Percentiles rank a stretch among this genome's conserved stretches.
Conservation (phyloP, 2,888 invertebrate species). For the Drosophila sordidula region DNA sequence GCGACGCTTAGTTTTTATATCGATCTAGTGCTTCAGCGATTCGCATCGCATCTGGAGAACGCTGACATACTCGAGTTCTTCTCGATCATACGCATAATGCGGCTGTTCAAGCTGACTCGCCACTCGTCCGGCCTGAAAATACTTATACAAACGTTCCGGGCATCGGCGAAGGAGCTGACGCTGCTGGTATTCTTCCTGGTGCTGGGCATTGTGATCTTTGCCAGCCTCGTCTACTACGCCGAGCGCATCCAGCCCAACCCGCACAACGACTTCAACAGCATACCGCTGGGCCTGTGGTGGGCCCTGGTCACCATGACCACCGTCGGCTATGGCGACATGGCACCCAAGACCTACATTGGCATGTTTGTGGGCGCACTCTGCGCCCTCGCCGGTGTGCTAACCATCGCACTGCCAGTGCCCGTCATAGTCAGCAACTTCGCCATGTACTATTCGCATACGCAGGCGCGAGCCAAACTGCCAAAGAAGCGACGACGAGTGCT, state of each 20-base stretch:
- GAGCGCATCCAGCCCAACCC: slow-evolving; percentile 98
- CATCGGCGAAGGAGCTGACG: slow-evolving; percentile 98
- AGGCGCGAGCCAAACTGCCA: slow-evolving; percentile 99
- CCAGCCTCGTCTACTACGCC: slow-evolving; percentile 98
- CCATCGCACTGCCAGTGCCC: slow-evolving; percentile 99
- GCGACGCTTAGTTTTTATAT: slow-evolving; percentile 99
- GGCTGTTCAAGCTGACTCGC: slow-evolving; percentile 97
- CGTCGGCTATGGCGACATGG: slow-evolving; percentile 99
- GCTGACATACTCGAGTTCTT: slow-evolving; percentile 99
- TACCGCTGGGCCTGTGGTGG: slow-evolving; percentile 99
- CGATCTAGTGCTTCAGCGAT: slow-evolving; percentile 94
- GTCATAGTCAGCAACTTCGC: slow-evolving; percentile 99
- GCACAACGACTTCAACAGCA: slow-evolving; percentile 98
- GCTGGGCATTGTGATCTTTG: slow-evolving; percentile 98
- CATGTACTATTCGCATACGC: slow-evolving; percentile 97
- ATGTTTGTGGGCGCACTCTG: slow-evolving; percentile 99
- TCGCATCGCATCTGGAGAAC: slow-evolving; percentile 96
- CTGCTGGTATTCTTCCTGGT: slow-evolving; percentile 98
- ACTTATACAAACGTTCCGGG: slow-evolving; percentile 98
- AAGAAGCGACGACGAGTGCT: slow-evolving; percentile 98
- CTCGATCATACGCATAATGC: slow-evolving; percentile 98
- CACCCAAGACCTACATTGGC: slow-evolving; percentile 98
- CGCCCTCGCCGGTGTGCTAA: slow-evolving; percentile 98
- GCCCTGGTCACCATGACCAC: slow-evolving; percentile 99
- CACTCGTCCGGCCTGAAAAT: slow-evolving; percentile 99